Percentiles rank a stretch among this genome's conserved stretches.
Conservation (phyloP, 2,113 vertebrate species). For the human region DNA sequence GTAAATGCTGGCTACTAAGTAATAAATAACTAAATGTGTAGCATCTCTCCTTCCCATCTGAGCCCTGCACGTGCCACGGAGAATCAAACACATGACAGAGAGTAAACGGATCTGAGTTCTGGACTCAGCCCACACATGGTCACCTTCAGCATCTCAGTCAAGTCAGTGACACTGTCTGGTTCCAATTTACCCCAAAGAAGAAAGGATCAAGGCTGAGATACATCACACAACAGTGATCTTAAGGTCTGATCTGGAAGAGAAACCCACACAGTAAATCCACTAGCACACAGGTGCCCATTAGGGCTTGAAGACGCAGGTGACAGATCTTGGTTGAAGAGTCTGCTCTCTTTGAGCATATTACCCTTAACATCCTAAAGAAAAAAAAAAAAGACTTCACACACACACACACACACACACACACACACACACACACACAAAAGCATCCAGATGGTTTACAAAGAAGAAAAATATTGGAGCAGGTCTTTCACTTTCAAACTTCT, state of each 20-base stretch:
- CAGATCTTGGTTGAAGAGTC: neutral
- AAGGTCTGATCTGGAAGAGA: neutral
- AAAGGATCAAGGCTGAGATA: neutral
- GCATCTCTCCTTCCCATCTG: neutral
- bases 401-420: neutral
- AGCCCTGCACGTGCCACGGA: neutral
- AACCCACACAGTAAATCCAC: neutral
- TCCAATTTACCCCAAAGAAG: neutral
- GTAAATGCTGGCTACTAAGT: neutral
- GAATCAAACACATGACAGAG: neutral
- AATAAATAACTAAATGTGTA: neutral
- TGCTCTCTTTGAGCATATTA: neutral
- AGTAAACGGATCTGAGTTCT: neutral
- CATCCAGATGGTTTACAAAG: conserved; percentile 39
- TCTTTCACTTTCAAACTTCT: conserved; percentile 47
- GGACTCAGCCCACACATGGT: neutral
- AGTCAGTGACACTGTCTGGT: neutral
- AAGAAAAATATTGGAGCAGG: neutral
- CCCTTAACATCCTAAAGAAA: neutral
- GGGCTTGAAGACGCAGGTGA: neutral
- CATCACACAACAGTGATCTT: rapidly evolving
- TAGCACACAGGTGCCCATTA: too few species aligned
- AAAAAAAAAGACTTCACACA: neutral
- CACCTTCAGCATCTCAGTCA: neutral
- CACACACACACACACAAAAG: neutral